phyloP scores from a whole-genome alignment of 53 echinoderm and acorn worm genomes.

The Echinarachnius parma region DNA sequence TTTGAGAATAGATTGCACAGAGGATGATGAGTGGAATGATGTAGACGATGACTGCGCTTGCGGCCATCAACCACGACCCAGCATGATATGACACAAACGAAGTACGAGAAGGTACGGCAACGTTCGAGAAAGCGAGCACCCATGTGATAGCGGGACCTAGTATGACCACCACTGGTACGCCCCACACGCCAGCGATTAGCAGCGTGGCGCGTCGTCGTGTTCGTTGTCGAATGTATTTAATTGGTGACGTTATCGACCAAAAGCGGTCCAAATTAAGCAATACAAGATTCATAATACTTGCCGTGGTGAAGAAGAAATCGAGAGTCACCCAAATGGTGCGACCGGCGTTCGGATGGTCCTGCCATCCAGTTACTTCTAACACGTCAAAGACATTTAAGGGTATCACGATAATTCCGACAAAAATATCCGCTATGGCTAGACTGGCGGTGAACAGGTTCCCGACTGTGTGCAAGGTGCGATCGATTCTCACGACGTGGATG shows the following conservation, averaged over 20 bases:
- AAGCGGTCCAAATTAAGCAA: constrained; percentile 89
- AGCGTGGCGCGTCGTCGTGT: constrained; percentile 76
- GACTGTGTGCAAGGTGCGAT: constrained; percentile 77
- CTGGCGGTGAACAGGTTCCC: constrained; percentile 79
- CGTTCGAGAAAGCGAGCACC: constrained; percentile 62
- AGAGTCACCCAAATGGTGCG: constrained; percentile 77
- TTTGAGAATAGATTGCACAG: constrained; percentile 93
- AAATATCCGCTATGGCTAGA: constrained; percentile 77
- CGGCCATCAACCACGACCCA: constrained; percentile 80
- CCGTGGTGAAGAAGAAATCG: constrained; percentile 80
- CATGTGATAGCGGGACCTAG: constrained; percentile 69
- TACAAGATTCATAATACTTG: constrained; percentile 87
- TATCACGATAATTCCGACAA: constrained; percentile 80
- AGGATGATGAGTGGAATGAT: constrained; percentile 84
- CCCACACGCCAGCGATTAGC: constrained; percentile 76
- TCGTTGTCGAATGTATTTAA: constrained; percentile 91
- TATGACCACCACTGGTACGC: constrained; percentile 61
- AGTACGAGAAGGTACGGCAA: constrained; percentile 71
- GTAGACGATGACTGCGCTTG: constrained; percentile 73
- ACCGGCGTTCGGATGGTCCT: constrained; percentile 44
- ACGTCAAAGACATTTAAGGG: constrained; percentile 75
- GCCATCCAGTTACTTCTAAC: constrained; percentile 47
- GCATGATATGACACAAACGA: constrained; percentile 63
- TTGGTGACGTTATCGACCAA: constrained; percentile 97
- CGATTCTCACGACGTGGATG: constrained; percentile 70